phyloP scores from a whole-genome alignment of 2,888 invertebrate genomes.

The Callimorpha dominula region DNA sequence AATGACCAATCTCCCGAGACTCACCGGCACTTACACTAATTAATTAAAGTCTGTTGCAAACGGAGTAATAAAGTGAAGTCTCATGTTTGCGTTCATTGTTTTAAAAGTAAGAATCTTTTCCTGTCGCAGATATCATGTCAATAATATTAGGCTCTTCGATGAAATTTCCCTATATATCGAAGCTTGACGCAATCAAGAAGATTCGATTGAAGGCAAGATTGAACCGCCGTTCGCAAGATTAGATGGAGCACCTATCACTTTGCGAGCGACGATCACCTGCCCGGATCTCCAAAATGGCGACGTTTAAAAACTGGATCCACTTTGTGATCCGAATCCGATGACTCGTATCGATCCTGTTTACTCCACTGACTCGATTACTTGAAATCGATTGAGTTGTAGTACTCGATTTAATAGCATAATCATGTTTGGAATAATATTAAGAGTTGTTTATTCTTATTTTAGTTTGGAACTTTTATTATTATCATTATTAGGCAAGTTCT shows the following conservation, averaged over 20 bases:
- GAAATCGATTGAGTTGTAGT: conserved; percentile 43
- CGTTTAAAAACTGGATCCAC: conserved; percentile 57
- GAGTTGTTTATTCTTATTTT: conserved; percentile 46
- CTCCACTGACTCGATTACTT: conserved; percentile 53
- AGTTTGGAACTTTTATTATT: conserved; percentile 45
- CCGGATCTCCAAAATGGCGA: conserved; percentile 56
- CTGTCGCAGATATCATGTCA: conserved; percentile 41
- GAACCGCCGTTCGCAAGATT: conserved; percentile 63
- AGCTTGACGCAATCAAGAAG: conserved; percentile 67
- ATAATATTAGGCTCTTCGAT: conserved; percentile 47
- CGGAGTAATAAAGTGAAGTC: conserved; percentile 72
- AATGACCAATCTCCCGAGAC: conserved; percentile 83
- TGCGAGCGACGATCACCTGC: conserved; percentile 60
- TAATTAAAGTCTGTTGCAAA: conserved; percentile 78
- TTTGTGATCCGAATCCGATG: conserved; percentile 59
- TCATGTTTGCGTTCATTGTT: conserved; percentile 68
- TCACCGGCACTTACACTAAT: conserved; percentile 85
- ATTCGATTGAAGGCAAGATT: conserved; percentile 70
- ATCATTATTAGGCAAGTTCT: conserved; percentile 47
- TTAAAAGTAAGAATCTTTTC: conserved; percentile 52
- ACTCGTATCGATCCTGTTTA: conserved; percentile 60
- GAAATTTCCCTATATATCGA: conserved; percentile 58
- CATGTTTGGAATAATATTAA: conserved; percentile 50
- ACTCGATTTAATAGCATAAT: conserved; percentile 52
- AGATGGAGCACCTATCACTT: conserved; percentile 66